phyloP scores from a whole-genome alignment of 2,888 invertebrate species.

The Latrodectus elegans region DNA sequence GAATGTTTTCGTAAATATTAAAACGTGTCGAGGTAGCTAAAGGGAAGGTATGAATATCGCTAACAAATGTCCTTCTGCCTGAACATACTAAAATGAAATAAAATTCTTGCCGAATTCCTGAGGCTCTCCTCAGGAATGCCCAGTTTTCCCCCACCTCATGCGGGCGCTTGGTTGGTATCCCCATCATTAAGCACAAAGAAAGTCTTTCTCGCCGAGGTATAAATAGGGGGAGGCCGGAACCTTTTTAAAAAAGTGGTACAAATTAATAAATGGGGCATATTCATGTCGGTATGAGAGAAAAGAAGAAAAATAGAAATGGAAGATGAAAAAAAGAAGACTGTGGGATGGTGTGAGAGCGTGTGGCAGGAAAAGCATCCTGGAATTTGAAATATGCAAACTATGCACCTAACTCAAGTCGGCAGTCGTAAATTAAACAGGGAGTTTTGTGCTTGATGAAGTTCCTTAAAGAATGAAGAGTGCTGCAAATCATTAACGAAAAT shows the following conservation, averaged over 20 bases:
- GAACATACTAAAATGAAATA: constrained; percentile 52
- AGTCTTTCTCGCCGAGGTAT: constrained; percentile 22
- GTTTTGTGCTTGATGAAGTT: neutral
- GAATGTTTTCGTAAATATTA: constrained; percentile 32
- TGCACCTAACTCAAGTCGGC: constrained; percentile 54
- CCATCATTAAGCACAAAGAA: constrained; percentile 64
- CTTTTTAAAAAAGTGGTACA: constrained; percentile 65
- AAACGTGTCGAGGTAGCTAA: neutral
- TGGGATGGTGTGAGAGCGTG: neutral
- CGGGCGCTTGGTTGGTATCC: constrained; percentile 1
- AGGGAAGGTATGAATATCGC: constrained; percentile 13
- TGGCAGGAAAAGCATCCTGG: constrained; percentile 13
- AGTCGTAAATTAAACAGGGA: constrained; percentile 48
- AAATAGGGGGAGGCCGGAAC: constrained; percentile 11
- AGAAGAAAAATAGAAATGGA: neutral
- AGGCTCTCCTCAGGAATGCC: constrained; percentile 32
- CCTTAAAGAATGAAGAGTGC: constrained; percentile 34
- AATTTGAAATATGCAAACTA: constrained; percentile 66
- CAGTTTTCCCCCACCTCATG: neutral
- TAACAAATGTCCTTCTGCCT: constrained; percentile 39
- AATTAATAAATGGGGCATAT: constrained; percentile 62
- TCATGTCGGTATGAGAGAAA: neutral
- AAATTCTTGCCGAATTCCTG: constrained; percentile 58
- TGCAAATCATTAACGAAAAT: constrained; percentile 63
- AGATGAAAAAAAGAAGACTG: neutral